Base-by-base conservation (phyloP, 2,113 vertebrate genomes). In the Xiphias gladius region DNA sequence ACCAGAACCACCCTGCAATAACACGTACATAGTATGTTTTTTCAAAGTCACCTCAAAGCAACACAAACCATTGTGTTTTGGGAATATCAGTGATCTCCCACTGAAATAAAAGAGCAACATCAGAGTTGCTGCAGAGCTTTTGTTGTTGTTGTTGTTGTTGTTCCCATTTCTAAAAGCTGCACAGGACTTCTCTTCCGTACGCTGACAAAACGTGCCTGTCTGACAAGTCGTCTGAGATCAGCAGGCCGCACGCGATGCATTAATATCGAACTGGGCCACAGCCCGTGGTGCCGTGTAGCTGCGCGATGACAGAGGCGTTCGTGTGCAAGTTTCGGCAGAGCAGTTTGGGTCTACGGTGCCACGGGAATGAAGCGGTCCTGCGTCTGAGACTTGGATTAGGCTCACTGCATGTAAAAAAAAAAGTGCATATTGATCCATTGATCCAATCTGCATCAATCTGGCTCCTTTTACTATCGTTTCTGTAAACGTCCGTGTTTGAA, bases 181-280 rank as follows among this genome's bases (percentile, higher is more conserved):
- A 20, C 19, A 16, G 12, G 28, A n/a, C n/a, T n/a, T n/a, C 46
- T 39, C 17, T 70, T 69, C 48, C 8, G 22, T 64, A 22, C 55
- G 30, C 65, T 39, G 46, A 41, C 37, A 54, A 43, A 50, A 59
- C 65, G 28, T 37, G 30, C 19, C 9, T 79, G 70, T 84, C 57
- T 59, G 73, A 57, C 74, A 73, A 84, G 80, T 76, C 35, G 76
- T 55, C 71, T 19, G 41, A 66, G 50, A 69, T 75, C 22, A 76
- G 72, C 37, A 52, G 43, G 64, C 73, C 24, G 62, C 58, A 72
- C 35, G 73, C 24, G 43, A 63, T 57, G 14, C 61, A 62, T 86
- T 63, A 73, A 77, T 77, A 68, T 66, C 62, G 84, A 80, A 84
- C 57, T 61, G 43, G 24, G 13, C 13, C 32, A n/a, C n/a, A 43